Evolutionary conservation across 1,140 invertebrate genomes (phyloP).

Genomic region (Rhysida immarginata): DNA sequence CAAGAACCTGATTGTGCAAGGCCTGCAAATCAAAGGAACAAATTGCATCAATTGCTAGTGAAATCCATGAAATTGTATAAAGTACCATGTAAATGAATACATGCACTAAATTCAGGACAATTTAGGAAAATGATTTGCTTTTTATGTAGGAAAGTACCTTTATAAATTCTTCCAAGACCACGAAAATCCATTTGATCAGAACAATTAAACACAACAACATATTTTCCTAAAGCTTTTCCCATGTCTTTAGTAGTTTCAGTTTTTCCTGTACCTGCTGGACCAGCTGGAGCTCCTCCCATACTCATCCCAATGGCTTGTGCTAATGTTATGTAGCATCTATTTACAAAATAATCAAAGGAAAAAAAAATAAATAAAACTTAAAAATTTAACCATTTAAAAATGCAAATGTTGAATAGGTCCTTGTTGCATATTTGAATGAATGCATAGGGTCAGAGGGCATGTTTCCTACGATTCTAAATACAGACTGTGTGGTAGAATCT

Average conservation of each 20-base stretch:
- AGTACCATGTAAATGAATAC: background rate
- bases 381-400: background rate
- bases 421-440: no score
- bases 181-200: conserved; percentile 98
- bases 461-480: no score
- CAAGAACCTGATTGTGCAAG: conserved; percentile 88
- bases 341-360: conserved; percentile 7
- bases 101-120: no score
- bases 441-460: no score
- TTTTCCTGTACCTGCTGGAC: conserved; percentile 89
- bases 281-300: conserved; percentile 90
- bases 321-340: conserved; percentile 87
- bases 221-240: conserved; percentile 95
- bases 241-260: conserved; percentile 96
- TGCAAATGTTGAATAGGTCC: no score
- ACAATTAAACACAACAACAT: conserved; percentile 95
- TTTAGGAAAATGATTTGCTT: background rate
- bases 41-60: background rate
- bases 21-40: conserved; percentile 33
- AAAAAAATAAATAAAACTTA: background rate
- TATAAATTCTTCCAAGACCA: conserved; percentile 76
- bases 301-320: conserved; percentile 90
- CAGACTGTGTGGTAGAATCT: no score
- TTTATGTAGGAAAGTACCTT: conserved; percentile 34
- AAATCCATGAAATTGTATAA: conserved; percentile 1